Base-by-base conservation (phyloP, 2,888 invertebrate species). In the Chelonus formosanus region DNA sequence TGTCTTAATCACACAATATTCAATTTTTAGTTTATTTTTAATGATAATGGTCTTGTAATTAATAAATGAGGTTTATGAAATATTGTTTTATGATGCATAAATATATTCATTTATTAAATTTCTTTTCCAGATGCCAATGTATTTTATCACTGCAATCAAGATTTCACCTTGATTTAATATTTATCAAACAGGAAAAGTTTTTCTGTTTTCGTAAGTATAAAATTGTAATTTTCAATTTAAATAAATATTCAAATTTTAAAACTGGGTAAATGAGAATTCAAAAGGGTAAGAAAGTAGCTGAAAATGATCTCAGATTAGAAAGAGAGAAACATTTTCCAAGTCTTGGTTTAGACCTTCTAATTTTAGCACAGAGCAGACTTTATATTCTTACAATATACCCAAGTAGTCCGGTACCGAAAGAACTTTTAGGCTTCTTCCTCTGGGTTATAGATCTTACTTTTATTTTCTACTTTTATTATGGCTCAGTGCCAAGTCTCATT, bases 321-420 rank as follows among this genome's bases (percentile, higher is more conserved):
- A 75, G 75, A 67, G 65, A 67, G 81, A 82, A 80, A 78, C 80
- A 82, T 81, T 84, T 82, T 82, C 82, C 80, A 80, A 81, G 81
- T 82, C 82, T 82, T 80, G 79, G 83, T 83, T 84, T 83, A 82
- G 84, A 81, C 77, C 74, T 70, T 80, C 83, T 84, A 84, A 82
- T 80, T 82, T 80, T 84, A 84, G 77, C 75, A 70, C 57, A 63
- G 65, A 67, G 69, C 74, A 77, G 78, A 77, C 77, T 79, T 76
- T 78, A 80, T 78, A 78, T 75, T 77, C 79, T 83, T 78, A 76
- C 73, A 71, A 69, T 69, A 67, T 10, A 63, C 70, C 76, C 75
- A 75, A 78, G 79, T 78, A 78, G 77, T 77, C 75, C 75, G 73
- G 74, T 75, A 74, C 75, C 74, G 74, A 78, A 73, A 64, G 65